Percentiles rank a stretch among this genome's conserved stretches.
These are phyloP conservation scores for Diadegma fenestrale DNA, from an alignment of 2,888 invertebrate species.

Conservation along the genomic window DNA sequence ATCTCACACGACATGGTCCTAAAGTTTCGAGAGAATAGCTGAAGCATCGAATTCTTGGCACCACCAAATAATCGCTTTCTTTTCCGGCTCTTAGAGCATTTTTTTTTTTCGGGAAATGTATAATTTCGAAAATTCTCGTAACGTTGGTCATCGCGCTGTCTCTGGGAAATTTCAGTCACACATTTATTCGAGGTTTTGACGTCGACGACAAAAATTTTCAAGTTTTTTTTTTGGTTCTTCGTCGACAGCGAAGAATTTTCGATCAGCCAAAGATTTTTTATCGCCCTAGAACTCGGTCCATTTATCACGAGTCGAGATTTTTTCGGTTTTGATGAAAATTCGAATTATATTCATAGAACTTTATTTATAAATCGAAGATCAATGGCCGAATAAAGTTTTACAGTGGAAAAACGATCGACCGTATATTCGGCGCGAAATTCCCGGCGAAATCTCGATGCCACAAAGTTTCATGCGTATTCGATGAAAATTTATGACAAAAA, in stretches of 20 bases:
- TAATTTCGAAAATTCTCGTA: not conserved
- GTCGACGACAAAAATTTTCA: not conserved
- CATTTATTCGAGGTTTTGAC: not conserved
- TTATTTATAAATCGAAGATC: conserved; percentile 8
- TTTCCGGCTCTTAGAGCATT: conserved; percentile 11
- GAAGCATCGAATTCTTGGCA: not conserved
- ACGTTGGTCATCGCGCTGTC: conserved; percentile 1
- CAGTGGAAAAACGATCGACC: too few species aligned
- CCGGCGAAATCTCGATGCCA: conserved; percentile 16
- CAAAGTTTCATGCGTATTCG: not conserved
- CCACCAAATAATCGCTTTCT: not conserved
- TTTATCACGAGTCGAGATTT: not conserved
- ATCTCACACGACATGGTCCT: not conserved
- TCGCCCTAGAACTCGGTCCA: not conserved
- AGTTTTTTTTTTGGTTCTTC: not conserved
- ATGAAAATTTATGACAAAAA: not conserved
- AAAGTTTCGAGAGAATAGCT: not conserved
- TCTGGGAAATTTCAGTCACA: not conserved
- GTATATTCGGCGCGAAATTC: too few species aligned
- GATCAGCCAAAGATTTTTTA: not conserved
- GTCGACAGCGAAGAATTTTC: not conserved
- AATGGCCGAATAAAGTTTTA: conserved; percentile 26
- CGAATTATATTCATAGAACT: not conserved
- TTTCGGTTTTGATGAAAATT: too few species aligned
- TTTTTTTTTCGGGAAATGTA: conserved; percentile 19